Evolutionary conservation across 2,797 vertebrate genomes (phyloP).

Genomic region (Tolypeutes matacus): DNA sequence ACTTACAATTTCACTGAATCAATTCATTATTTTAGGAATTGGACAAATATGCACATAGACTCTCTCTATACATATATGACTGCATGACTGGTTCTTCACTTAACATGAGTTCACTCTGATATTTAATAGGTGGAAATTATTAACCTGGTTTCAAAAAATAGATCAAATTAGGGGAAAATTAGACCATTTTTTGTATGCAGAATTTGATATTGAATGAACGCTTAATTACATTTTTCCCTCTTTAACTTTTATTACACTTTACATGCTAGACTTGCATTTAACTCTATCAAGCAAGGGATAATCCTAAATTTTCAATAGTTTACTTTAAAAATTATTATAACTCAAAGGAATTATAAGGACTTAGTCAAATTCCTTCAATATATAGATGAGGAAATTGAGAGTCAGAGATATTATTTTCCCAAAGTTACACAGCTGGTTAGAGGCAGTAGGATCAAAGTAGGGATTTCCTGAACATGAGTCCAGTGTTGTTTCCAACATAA

Average conservation of each 20-base stretch:
- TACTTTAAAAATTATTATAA: conserved; percentile 10
- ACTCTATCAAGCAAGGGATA: not conserved
- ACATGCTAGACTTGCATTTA: conserved; percentile 5
- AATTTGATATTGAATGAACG: conserved; percentile 2
- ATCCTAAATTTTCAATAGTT: not conserved
- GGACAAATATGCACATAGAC: not conserved
- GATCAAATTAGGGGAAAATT: not conserved
- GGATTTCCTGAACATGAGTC: not conserved
- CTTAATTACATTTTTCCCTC: not conserved
- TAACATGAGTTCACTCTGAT: conserved; percentile 24
- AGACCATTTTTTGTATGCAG: not conserved
- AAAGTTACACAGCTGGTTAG: not conserved
- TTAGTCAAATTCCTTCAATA: not conserved
- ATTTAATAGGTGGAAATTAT: not conserved
- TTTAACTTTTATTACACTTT: conserved; percentile 25
- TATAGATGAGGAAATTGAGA: not conserved
- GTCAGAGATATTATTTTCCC: not conserved
- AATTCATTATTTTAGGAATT: not conserved
- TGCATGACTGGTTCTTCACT: not conserved
- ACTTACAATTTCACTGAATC: not conserved
- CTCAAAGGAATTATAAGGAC: not conserved
- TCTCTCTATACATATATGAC: not conserved
- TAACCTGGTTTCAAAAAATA: not conserved
- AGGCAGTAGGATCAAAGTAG: not conserved
- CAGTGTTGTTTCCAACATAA: not conserved